Percentiles rank a stretch among this genome's conserved stretches.
Conservation (phyloP, 2,888 invertebrate species). For the Lacanobia oleracea region DNA sequence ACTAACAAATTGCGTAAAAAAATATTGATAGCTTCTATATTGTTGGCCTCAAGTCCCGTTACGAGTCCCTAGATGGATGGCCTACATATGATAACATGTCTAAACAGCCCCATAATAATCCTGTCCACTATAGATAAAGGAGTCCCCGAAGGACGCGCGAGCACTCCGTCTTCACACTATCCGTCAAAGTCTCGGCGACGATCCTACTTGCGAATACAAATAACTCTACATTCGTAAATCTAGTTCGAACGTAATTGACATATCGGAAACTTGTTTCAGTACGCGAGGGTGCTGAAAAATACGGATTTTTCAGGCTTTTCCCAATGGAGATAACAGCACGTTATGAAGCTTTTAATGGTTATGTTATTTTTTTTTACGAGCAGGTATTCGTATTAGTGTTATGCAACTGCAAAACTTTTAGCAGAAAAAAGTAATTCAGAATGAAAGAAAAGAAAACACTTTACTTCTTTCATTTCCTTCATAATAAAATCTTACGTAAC, state of each 20-base stretch:
- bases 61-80: conserved; percentile 59
- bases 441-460: conserved; percentile 42
- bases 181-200: conserved; percentile 62
- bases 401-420: conserved; percentile 18
- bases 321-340: conserved; percentile 11
- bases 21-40: conserved; percentile 41
- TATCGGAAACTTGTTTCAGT: conserved; percentile 31
- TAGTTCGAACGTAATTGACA: conserved; percentile 56
- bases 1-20: conserved; percentile 47
- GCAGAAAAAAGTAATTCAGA: conserved; percentile 23
- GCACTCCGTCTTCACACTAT: conserved; percentile 63
- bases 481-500: conserved; percentile 58
- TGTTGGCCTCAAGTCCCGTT: conserved; percentile 44
- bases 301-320: conserved; percentile 9
- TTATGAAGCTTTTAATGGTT: conserved; percentile 26
- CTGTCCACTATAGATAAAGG: conserved; percentile 66
- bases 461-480: conserved; percentile 51
- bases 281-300: conserved; percentile 19
- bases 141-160: conserved; percentile 50
- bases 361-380: conserved; percentile 29
- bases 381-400: conserved; percentile 7
- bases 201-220: conserved; percentile 59
- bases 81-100: conserved; percentile 65
- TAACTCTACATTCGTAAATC: conserved; percentile 60
- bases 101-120: conserved; percentile 65